Evolutionary conservation across 2,113 vertebrate genomes (phyloP), one percentile per base, ranked within the genome.

Genomic region (Propithecus coquereli): DNA sequence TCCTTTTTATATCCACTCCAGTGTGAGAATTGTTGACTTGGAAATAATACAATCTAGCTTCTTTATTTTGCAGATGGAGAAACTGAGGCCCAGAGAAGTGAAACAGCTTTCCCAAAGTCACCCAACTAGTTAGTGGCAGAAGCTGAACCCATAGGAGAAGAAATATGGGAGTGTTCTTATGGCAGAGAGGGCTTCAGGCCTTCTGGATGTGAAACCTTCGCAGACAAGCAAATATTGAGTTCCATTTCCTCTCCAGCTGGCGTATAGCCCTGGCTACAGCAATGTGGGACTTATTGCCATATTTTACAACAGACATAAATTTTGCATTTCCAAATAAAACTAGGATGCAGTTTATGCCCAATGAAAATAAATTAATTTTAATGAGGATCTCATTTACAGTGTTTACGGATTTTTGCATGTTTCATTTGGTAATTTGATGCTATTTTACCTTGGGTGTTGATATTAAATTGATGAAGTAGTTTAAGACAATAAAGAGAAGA

Each of bases 281-380:
- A 20, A n/a, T 32, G 34, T n/a, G 70, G 61, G 63, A 37, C 71
- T 96, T 82, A 83, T 20, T 87, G 92, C 90, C 81, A 54, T 94
- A 74, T 95, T 96, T 92, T 88, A 97, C 92, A 96, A 83, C 71
- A 96, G 77, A 77, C 50, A 59, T 65, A 77, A 95, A 91, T 90
- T 73, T 73, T 63, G 22, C 83, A 82, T 94, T 97, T 92, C 88
- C 82, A 89, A 79, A 83, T 92, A 83, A 94, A 96, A 94, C 65
- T 74, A n/a, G 73, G 87, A 81, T n/a, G 85, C 7, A 3, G 47
- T 74, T 89, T 65, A 57, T 87, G 88, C 86, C 82, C 82, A 89
- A n/a, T 80, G 50, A 96, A 95, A 94, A 90, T 30, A 93, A 96
- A 93, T 95, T 94, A 86, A 92, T 91, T 95, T 88, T 93, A 96